Conservation (phyloP, 2,888 invertebrate species). For the Limnephilus auricula region DNA sequence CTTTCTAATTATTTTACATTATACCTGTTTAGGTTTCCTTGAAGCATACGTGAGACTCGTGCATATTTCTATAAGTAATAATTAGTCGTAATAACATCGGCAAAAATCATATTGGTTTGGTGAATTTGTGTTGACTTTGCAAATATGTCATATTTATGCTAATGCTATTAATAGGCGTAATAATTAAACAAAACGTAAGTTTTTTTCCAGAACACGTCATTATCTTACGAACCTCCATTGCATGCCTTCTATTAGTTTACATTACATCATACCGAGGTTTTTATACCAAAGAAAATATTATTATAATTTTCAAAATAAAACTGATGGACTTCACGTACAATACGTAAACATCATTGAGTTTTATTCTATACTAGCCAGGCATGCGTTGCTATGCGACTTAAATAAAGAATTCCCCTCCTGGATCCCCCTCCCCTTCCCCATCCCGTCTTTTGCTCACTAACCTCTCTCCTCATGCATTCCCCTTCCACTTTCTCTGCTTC, state of each 20-base stretch:
- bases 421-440: too few species aligned
- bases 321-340: too few species aligned
- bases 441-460: too few species aligned
- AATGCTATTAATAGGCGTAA: neutral
- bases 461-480: too few species aligned
- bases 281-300: too few species aligned
- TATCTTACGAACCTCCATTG: too few species aligned
- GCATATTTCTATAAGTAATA: neutral
- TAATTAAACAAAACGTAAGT: neutral
- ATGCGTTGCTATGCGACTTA: too few species aligned
- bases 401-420: too few species aligned
- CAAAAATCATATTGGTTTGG: neutral
- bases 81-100: neutral
- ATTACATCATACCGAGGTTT: neutral
- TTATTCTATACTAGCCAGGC: too few species aligned
- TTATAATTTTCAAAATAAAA: too few species aligned
- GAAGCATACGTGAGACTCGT: neutral
- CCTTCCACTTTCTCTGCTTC: too few species aligned
- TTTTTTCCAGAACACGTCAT: neutral
- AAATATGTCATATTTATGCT: conserved; percentile 13
- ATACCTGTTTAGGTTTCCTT: neutral
- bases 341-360: too few species aligned
- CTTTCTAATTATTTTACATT: neutral
- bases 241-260: neutral
- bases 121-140: neutral